Base-by-base conservation (phyloP, 2,888 invertebrate species). In the Agrochola litura region DNA sequence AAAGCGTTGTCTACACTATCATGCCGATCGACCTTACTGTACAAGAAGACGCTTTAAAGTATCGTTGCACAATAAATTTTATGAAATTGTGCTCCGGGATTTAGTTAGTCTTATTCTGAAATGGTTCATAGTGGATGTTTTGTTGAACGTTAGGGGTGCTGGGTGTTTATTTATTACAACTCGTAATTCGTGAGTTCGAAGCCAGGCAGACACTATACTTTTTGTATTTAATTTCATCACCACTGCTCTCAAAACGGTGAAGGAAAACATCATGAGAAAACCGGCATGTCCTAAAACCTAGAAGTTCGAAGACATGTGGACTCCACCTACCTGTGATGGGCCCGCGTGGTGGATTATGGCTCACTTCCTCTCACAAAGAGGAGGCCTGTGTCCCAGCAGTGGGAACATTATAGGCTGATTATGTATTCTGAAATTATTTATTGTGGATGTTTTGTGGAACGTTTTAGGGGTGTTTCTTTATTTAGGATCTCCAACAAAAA, bases 1-100 rank as follows among this genome's bases (percentile, higher is more conserved):
- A 93, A 92, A 92, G 91, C 93, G 93, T 95, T 95, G 94, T 95
- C 94, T 94, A 88, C 90, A 89, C 91, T 91, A 91, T 91, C 92
- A 90, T 80, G 63, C 52, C 73, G 46, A 88, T 85, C 86, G 73
- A 73, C 77, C 83, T 81, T 73, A 65, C 64, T 68, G 76, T 81
- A 81, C 85, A 79, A 77, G 77, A 75, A 80, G 75, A 69, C 60
- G 43, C 67, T 82, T 77, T 58, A 80, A 66, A 79, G 65, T 85
- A 76, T 84, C 79, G 63, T 84, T 77, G 74, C 76, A 63, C 77
- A 56, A 87, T 71, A 58, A 54, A 66, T 75, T 77, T 82, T 73
- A 86, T 80, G 71, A 76, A 86, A 84, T 86, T 75, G 78, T 82
- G 52, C 56, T 64, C 64, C 25, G 49, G 75, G 69, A 78, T 86